phyloP scores from a whole-genome alignment of 2,113 vertebrate species.

The Megatriorchis doriae region DNA sequence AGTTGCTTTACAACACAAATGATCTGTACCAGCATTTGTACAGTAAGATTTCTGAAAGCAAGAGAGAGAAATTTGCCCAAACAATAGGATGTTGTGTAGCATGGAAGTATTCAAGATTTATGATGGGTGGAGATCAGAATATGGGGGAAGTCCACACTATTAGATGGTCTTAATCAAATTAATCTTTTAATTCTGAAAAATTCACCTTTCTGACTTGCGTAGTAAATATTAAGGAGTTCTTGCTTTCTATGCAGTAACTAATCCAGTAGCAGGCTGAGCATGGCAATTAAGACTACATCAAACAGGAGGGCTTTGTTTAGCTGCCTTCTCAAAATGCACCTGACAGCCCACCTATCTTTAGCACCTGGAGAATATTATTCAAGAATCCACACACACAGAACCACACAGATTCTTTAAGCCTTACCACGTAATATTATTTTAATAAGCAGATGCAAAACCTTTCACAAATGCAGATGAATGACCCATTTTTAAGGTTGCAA shows the following conservation, averaged over 20 bases:
- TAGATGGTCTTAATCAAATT: background rate
- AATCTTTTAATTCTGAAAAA: background rate
- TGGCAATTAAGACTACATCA: background rate
- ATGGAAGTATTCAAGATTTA: background rate
- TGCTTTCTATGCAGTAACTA: background rate
- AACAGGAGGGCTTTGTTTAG: background rate
- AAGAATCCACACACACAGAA: background rate
- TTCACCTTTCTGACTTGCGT: background rate
- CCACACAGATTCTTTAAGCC: background rate
- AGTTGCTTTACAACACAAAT: background rate
- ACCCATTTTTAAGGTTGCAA: background rate
- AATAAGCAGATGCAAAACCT: background rate
- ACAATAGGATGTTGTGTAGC: accelerated
- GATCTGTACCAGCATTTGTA: background rate
- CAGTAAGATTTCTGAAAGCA: background rate
- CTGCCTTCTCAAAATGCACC: background rate
- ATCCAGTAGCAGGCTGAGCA: background rate
- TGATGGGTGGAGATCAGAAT: background rate
- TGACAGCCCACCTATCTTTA: background rate
- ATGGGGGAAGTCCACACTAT: accelerated
- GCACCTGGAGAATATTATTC: background rate
- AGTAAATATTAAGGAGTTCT: background rate
- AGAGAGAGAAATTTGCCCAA: background rate
- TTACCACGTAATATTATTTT: background rate
- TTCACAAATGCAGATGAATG: background rate